Percentiles rank a stretch among this genome's conserved stretches.
Conservation (phyloP, 2,113 vertebrate genomes). For the Emydocephalus ijimae region DNA sequence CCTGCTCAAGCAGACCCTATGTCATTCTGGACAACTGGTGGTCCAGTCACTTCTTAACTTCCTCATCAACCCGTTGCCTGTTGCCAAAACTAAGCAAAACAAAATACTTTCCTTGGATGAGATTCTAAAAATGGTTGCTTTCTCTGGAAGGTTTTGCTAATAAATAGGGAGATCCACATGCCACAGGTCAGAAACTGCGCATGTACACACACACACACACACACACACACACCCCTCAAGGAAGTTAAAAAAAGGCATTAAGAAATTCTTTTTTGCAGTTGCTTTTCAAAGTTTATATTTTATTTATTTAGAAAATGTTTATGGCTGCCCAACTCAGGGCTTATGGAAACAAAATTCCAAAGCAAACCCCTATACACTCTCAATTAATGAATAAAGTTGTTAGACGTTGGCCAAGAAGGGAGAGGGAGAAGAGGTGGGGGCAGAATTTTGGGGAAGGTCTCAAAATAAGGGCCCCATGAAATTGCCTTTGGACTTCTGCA, state of each 20-base stretch:
- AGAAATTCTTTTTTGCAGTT: neutral
- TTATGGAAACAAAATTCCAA: no score
- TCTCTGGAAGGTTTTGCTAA: neutral
- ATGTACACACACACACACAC: no score
- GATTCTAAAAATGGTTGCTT: neutral
- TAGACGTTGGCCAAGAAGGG: neutral
- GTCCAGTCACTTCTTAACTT: no score
- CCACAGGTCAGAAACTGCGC: neutral
- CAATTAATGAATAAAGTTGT: neutral
- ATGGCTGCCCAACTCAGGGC: no score
- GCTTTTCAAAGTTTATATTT: neutral
- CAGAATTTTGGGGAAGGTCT: neutral
- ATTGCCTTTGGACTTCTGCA: neutral
- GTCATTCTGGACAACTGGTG: no score
- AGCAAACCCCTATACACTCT: no score
- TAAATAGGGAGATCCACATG: neutral
- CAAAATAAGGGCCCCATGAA: neutral
- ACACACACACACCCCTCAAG: neutral
- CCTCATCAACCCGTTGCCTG: neutral
- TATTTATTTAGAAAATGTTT: no score
- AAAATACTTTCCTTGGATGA: neutral
- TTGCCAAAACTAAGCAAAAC: neutral
- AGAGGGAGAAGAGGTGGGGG: neutral
- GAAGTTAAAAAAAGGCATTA: neutral
- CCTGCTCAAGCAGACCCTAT: no score